Base-by-base conservation (phyloP, 2,113 vertebrate species). In the Lamprologus ornatipinnis region DNA sequence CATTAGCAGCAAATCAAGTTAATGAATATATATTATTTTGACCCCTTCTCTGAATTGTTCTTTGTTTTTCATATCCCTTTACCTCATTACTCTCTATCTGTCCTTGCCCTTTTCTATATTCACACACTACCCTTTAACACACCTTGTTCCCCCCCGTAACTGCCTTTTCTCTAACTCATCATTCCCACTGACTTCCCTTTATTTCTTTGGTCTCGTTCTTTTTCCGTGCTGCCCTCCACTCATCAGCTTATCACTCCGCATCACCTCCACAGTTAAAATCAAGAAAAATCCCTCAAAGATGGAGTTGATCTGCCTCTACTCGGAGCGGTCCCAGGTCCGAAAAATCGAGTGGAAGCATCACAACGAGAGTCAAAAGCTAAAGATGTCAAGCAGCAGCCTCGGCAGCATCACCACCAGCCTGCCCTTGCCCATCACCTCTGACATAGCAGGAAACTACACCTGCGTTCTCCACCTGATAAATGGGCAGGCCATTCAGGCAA, bases 11-110 rank as follows among this genome's bases (percentile, higher is more conserved):
- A 93, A 92, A 95, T 95, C 94, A 91, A 92, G 89, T 90, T 95
- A 95, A 95, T 95, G 95, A 95, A 95, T 94, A 95, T 95, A 96
- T 95, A 96, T 95, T 94, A 94, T 96, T 95, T 95, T 95, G 93
- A 95, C 92, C 95, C 95, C 92, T 82, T 93, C 89, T 81, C 75
- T 91, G 88, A 81, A 94, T 94, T 93, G 92, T 89, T 90, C 92
- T 91, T 89, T 94, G 81, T 90, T 93, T 92, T 87, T 85, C 55
- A 84, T 82, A 92, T 90, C 87, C 81, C 57, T 88, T 87, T 85
- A 82, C 68, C 51, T 82, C 87, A 90, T 94, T 84, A 93, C 90
- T 93, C 94, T 91, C 86, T 63, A 85, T 95, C 84, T 86, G 85
- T 92, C 88, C 89, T 92, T 95, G 93, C 89, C 91, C 92, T 93